These are phyloP conservation scores for Paramuricea clavata DNA, from an alignment of 92 coral and sea anemone species.

Conservation along the genomic window DNA sequence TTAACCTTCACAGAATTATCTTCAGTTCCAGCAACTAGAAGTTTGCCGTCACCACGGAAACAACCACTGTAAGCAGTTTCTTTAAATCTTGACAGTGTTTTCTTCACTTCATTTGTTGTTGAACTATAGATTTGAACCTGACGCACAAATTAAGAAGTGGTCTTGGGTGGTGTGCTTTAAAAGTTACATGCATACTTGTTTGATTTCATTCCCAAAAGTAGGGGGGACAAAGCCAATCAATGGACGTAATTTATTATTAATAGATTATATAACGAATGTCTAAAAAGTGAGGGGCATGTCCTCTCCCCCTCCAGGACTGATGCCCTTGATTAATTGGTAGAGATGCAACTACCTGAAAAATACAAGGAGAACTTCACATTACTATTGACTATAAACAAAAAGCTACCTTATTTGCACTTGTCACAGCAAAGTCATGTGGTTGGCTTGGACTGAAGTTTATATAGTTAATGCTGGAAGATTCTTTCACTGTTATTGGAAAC, in stretches of 20 bases:
- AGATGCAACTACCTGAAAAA: not conserved
- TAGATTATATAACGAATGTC: too few species aligned
- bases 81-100: conserved; percentile 86
- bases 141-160: too few species aligned
- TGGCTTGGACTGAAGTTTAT: conserved; percentile 81
- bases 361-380: not conserved
- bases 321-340: too few species aligned
- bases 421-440: conserved; percentile 89
- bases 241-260: too few species aligned
- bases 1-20: conserved; percentile 80
- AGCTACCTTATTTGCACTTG: conserved; percentile 77
- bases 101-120: conserved; percentile 86
- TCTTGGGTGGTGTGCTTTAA: too few species aligned
- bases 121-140: conserved; percentile 88
- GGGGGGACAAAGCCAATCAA: too few species aligned
- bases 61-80: conserved; percentile 83
- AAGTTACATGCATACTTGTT: too few species aligned
- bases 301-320: too few species aligned
- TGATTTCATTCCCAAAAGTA: too few species aligned
- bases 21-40: conserved; percentile 88
- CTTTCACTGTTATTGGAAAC: conserved; percentile 92
- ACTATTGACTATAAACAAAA: not conserved
- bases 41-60: conserved; percentile 90
- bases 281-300: too few species aligned
- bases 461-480: conserved; percentile 82